Percentiles rank a stretch among this genome's conserved stretches.
These are phyloP conservation scores for Myotis davidii DNA, from an alignment of 2,113 vertebrate species.

Conservation along the genomic window DNA sequence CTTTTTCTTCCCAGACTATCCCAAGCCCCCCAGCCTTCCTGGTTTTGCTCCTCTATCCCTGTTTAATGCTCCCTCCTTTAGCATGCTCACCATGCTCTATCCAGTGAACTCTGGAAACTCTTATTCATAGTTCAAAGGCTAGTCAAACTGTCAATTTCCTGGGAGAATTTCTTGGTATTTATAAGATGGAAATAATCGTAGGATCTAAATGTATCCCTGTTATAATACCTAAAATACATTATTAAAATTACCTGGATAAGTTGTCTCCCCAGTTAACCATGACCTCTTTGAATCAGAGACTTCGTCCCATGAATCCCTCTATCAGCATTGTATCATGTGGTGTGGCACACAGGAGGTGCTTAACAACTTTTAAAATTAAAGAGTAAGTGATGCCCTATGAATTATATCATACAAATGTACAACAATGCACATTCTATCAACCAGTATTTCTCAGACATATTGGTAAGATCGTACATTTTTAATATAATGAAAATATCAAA, in stretches of 20 bases:
- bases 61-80: background rate
- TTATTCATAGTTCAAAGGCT: background rate
- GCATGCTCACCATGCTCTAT: background rate
- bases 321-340: too few relatives aligned
- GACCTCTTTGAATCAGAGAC: background rate
- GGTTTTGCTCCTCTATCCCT: background rate
- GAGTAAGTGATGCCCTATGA: background rate
- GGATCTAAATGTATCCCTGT: background rate
- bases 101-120: background rate
- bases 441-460: background rate
- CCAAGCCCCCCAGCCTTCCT: background rate
- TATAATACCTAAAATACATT: background rate
- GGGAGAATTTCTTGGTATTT: conserved; percentile 40
- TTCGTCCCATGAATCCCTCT: background rate
- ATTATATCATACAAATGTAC: background rate
- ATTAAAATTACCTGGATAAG: background rate
- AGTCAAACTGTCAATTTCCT: background rate
- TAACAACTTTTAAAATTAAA: background rate
- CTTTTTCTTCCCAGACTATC: background rate
- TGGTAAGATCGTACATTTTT: background rate
- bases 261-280: background rate
- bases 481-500: background rate
- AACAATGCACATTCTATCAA: background rate
- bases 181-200: background rate
- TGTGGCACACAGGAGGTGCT: background rate